phyloP scores from a whole-genome alignment of 2,888 invertebrate species.

The Hyles lineata region DNA sequence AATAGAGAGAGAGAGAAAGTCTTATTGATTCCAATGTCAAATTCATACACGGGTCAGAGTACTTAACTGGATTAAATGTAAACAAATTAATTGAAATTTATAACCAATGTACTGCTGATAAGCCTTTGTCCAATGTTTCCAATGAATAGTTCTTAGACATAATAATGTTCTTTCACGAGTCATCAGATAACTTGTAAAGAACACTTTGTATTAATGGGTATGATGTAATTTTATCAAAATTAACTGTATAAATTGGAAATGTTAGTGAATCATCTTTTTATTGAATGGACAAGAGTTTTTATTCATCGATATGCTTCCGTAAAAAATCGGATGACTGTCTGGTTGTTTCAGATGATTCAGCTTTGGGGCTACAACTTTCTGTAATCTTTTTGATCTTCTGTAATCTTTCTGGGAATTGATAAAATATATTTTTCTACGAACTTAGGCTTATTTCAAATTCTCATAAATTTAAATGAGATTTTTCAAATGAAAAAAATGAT shows the following conservation, averaged over 20 bases:
- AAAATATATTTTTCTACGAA: too few species aligned
- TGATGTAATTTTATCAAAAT: conserved; percentile 19
- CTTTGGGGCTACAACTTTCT: too few species aligned
- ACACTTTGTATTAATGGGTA: background rate
- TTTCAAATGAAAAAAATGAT: too few species aligned
- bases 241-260: background rate
- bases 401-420: too few species aligned
- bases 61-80: background rate
- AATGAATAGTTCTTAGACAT: background rate
- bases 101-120: conserved; percentile 1
- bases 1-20: too few species aligned
- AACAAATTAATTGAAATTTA: background rate
- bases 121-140: conserved; percentile 12
- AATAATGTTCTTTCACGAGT: background rate
- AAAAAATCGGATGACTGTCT: too few species aligned
- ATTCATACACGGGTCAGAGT: background rate
- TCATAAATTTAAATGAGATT: too few species aligned
- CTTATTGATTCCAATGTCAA: background rate
- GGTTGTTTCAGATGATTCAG: too few species aligned
- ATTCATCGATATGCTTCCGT: too few species aligned
- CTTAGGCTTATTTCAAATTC: too few species aligned
- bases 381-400: too few species aligned
- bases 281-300: too few species aligned
- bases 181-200: background rate
- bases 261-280: background rate